Base-by-base conservation (phyloP, 1,140 invertebrate genomes). In the Daktulosphaira vitifoliae region DNA sequence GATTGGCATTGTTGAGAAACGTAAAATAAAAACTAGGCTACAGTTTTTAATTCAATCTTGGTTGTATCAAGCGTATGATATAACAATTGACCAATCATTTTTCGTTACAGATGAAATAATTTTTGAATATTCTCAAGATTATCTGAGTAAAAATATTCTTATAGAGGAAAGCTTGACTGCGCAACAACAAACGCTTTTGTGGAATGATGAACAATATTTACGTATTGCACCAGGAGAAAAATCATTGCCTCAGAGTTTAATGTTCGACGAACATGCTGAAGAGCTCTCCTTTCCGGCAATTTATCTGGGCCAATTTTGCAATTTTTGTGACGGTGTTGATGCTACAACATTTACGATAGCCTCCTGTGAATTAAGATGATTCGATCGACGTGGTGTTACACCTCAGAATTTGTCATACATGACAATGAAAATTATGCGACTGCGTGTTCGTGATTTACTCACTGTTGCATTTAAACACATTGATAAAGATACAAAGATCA, bases 251-350 rank as follows among this genome's bases (percentile, higher is more conserved):
- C 4, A 48, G 16, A 71, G 65, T 67, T 26, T 71, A 42, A 29
- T 71, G 2, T 72, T 66, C 49, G 71, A 73, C 53, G 67, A 69
- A 64, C 65, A 71, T 69, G 70, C 70, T 20, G 74, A 75, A 70
- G 74, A 75, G 68, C 53, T 75, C 18, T 73, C 74, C 3, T 75
- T 75, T 71, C 73, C 73, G 18, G 3, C 44, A 39, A 75, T 76
- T 56, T 75, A 74, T 51, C 52, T 69, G 1, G 73, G 74, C 44
- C 66, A 74, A 52, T 71, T 70, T 65, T 38, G 73, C 51, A 64
- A 18, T 16, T 76, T 71, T 52, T 65, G 67, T 68, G 71, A 72
- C 46, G 64, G 62, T 20, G 59, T 64, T 33, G 48, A 2, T 8
- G 68, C 69, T 6, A 72, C 69, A 1, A 59, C 54, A 18, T 69